Conservation (phyloP, 2,888 invertebrate species). For the Ommatoiulus sabulosus region DNA sequence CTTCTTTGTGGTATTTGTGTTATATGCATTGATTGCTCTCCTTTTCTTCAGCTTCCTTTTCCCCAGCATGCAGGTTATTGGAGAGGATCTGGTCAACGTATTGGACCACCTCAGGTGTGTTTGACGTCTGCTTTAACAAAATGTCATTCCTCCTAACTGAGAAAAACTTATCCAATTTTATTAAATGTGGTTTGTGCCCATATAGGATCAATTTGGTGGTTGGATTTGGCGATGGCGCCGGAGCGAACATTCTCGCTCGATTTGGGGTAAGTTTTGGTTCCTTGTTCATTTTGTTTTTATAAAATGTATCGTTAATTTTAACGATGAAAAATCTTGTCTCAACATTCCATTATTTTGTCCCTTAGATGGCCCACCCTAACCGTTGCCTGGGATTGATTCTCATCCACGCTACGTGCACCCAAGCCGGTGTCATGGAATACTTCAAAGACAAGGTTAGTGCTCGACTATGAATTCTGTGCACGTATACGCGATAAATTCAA, state of each 20-base stretch:
- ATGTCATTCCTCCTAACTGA: background rate
- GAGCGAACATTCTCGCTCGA: slow-evolving; percentile 86
- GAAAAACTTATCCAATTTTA: background rate
- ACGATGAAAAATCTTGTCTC: background rate
- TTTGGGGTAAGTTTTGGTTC: slow-evolving; percentile 74
- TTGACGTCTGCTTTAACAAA: background rate
- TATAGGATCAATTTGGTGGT: slow-evolving; percentile 81
- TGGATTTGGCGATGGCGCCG: slow-evolving; percentile 88
- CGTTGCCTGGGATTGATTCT: slow-evolving; percentile 83
- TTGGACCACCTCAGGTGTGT: slow-evolving; percentile 79
- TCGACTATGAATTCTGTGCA: background rate
- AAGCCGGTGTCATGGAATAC: slow-evolving; percentile 86
- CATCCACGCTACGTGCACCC: slow-evolving; percentile 88
- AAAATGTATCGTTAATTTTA: background rate
- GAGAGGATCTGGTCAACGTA: slow-evolving; percentile 84
- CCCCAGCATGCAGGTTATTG: slow-evolving; percentile 83
- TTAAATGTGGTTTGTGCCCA: background rate
- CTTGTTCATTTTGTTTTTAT: slow-evolving; percentile 42
- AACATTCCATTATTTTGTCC: background rate
- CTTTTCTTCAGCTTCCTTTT: slow-evolving; percentile 76
- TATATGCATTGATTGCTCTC: background rate
- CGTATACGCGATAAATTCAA: background rate
- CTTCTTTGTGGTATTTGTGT: no score
- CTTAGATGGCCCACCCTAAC: slow-evolving; percentile 78
- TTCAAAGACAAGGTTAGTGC: slow-evolving; percentile 80